Percentiles rank a stretch among this genome's conserved stretches.
phyloP scores from a whole-genome alignment of 2,113 vertebrate genomes.

The Aleadryas rufinucha region DNA sequence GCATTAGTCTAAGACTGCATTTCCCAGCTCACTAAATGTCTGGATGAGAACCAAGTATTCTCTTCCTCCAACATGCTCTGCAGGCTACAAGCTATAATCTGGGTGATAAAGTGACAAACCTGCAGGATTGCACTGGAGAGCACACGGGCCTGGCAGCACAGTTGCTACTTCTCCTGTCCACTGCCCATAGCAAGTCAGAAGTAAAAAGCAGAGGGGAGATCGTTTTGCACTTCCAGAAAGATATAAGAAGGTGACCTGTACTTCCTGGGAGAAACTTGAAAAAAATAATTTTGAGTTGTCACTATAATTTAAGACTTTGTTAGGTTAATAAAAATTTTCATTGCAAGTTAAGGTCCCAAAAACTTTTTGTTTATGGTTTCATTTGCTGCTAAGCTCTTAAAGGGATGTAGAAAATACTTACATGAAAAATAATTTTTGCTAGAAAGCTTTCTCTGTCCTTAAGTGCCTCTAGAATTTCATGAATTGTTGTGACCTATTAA shows the following conservation, averaged over 20 bases:
- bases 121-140: background rate
- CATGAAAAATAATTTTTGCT: background rate
- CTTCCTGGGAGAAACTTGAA: background rate
- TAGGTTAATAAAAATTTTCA: background rate
- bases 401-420: background rate
- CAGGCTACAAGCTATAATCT: background rate
- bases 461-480: background rate
- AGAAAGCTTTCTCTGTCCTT: background rate
- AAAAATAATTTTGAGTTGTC: background rate
- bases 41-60: background rate
- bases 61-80: background rate
- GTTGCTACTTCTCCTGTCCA: background rate
- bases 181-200: background rate
- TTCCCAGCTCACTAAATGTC: background rate
- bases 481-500: background rate
- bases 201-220: background rate
- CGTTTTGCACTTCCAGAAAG: background rate
- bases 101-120: background rate
- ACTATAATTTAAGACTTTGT: background rate
- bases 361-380: background rate
- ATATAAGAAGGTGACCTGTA: background rate
- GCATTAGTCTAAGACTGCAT: background rate
- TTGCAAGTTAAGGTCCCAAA: background rate
- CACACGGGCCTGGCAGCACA: accelerated
- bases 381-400: background rate